phyloP scores from a whole-genome alignment of 2,797 vertebrate genomes.

The Microhierax caerulescens region DNA sequence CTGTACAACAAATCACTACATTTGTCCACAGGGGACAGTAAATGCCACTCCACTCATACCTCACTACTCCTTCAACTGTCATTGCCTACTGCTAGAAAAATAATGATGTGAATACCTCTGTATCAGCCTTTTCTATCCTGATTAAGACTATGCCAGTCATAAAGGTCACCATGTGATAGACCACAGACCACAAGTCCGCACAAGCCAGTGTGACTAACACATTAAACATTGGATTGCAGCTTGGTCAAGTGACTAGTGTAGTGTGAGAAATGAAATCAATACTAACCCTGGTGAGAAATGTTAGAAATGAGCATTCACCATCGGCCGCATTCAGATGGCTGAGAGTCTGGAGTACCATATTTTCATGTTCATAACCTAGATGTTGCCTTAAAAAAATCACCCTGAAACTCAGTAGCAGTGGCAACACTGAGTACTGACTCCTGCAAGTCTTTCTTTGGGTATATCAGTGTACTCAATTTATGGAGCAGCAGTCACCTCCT shows the following conservation, averaged over 20 bases:
- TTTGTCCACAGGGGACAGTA: not conserved
- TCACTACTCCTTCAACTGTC: conserved; percentile 1
- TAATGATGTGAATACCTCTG: not conserved
- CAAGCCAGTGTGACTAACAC: not conserved
- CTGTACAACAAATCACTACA: not conserved
- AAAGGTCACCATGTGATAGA: conserved; percentile 39
- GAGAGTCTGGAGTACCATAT: not conserved
- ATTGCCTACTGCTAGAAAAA: not conserved
- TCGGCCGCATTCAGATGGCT: not conserved
- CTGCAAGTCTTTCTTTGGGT: not conserved
- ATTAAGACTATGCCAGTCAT: not conserved
- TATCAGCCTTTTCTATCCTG: not conserved
- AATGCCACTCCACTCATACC: not conserved
- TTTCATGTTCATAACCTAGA: not conserved
- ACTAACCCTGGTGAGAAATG: conserved; percentile 17
- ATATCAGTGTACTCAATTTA: not conserved
- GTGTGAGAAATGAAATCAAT: conserved; percentile 45
- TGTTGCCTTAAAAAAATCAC: not conserved
- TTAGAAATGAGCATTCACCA: not conserved
- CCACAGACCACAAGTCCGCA: not conserved
- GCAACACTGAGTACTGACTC: not conserved
- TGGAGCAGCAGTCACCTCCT: not conserved
- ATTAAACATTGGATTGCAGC: conserved; percentile 7
- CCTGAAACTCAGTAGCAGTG: not conserved
- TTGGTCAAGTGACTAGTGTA: conserved; percentile 19